A percentile compares a stretch with the other conserved stretches of the same genome.
Evolutionary conservation across 2,888 invertebrate genomes (phyloP).

Genomic region (Drosophila merina): DNA sequence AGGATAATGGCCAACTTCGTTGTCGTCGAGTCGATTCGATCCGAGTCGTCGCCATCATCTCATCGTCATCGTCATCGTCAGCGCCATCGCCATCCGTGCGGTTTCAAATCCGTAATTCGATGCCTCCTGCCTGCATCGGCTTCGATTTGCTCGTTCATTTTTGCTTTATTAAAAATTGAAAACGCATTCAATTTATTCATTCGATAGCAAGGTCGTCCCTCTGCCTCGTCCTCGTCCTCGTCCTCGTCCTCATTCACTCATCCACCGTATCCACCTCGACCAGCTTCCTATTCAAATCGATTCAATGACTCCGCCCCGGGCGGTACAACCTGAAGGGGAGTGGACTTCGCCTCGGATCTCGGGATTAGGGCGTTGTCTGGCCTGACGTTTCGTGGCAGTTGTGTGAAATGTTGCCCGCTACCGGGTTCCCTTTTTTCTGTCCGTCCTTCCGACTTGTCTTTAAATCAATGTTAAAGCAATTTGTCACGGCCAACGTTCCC

Average conservation of each 20-base stretch:
- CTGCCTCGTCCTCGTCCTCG: neutral
- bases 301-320: constrained; percentile 53
- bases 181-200: constrained; percentile 78
- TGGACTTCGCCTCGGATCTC: constrained; percentile 19
- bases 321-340: constrained; percentile 14
- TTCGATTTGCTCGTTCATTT: constrained; percentile 33
- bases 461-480: constrained; percentile 77
- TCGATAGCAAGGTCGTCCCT: constrained; percentile 66
- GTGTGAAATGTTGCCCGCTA: constrained; percentile 63
- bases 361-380: constrained; percentile 71
- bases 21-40: constrained; percentile 58
- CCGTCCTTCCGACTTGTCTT: constrained; percentile 58
- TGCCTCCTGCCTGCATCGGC: constrained; percentile 69
- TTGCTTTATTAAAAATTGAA: constrained; percentile 76
- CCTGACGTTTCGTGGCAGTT: constrained; percentile 76
- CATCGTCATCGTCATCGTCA: constrained; percentile 34
- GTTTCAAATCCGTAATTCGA: constrained; percentile 74
- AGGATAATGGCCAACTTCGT: constrained; percentile 75
- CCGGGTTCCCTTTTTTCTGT: constrained; percentile 14
- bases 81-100: constrained; percentile 56
- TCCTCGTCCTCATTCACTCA: neutral
- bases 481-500: constrained; percentile 68
- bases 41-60: constrained; percentile 28
- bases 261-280: constrained; percentile 4
- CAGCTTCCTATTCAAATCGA: constrained; percentile 56